Evolutionary conservation across 2,797 vertebrate genomes (phyloP).

Genomic region (Lagorchestes hirsutus): DNA sequence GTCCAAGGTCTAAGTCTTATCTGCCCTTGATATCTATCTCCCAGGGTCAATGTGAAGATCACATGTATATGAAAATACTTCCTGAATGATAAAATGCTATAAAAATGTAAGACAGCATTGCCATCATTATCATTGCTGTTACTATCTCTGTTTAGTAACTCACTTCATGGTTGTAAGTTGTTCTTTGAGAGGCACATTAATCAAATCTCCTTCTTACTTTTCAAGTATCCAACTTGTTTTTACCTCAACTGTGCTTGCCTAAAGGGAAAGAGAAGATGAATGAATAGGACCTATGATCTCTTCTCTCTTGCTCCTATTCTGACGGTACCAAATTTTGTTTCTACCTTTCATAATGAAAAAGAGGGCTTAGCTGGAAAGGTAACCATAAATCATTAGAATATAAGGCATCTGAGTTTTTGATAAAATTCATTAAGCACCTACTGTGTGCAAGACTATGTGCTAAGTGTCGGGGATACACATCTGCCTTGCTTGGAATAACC

Average conservation of each 20-base stretch:
- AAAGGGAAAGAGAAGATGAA: constrained; percentile 2
- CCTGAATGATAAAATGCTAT: background rate
- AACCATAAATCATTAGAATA: constrained; percentile 7
- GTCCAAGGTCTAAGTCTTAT: background rate
- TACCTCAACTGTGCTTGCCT: background rate
- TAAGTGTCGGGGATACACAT: background rate
- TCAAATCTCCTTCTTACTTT: background rate
- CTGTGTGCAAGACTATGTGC: background rate
- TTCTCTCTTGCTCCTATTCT: background rate
- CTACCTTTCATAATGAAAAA: background rate
- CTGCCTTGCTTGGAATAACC: background rate
- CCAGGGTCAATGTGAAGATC: background rate
- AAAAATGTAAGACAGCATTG: background rate
- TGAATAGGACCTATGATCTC: background rate
- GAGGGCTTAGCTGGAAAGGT: background rate
- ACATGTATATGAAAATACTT: background rate
- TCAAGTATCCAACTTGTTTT: background rate
- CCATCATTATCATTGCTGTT: background rate
- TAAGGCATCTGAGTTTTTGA: background rate
- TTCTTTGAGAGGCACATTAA: background rate
- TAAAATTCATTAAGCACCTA: background rate
- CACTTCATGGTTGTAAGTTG: background rate
- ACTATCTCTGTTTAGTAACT: background rate
- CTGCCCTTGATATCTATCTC: background rate
- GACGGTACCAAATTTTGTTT: background rate